These are phyloP conservation scores for Catharus bicknelli DNA, from an alignment of 2,113 vertebrate genomes.

Conservation along the genomic window DNA sequence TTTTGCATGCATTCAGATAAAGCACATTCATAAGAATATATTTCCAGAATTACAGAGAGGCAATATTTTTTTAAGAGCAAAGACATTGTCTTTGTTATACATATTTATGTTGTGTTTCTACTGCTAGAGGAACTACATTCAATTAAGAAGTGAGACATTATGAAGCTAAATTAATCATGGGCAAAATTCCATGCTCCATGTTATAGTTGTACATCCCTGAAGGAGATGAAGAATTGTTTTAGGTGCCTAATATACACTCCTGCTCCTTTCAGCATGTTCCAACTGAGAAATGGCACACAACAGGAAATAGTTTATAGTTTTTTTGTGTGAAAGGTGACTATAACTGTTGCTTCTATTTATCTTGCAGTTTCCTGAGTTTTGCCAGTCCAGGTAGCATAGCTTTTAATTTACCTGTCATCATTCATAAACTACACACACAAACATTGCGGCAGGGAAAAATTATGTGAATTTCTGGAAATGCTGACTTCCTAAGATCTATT, in stretches of 20 bases:
- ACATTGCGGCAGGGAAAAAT: slow-evolving; percentile 41
- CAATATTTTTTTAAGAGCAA: not conserved
- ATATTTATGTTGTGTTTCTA: slow-evolving; percentile 1
- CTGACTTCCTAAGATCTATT: slow-evolving; percentile 31
- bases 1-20: not conserved
- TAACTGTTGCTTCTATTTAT: slow-evolving; percentile 85
- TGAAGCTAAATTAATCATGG: not conserved
- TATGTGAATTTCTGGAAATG: slow-evolving; percentile 53
- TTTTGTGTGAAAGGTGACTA: slow-evolving; percentile 72
- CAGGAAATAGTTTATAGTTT: slow-evolving; percentile 83
- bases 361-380: slow-evolving; percentile 68
- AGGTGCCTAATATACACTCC: slow-evolving; percentile 21
- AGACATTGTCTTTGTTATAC: not conserved
- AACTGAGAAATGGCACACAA: slow-evolving; percentile 82
- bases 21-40: not conserved
- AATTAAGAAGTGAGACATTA: slow-evolving; percentile 33
- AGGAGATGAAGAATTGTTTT: not conserved
- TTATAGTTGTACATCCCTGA: not conserved
- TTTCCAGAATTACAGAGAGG: not conserved
- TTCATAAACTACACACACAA: slow-evolving; percentile 37
- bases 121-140: slow-evolving; percentile 22
- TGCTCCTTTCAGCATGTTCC: slow-evolving; percentile 72
- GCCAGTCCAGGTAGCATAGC: slow-evolving; percentile 61
- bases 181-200: not conserved
- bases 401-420: slow-evolving; percentile 58